Percentiles rank a stretch among this genome's conserved stretches.
Conservation (phyloP, 2,113 vertebrate species). For the Triplophysa tibetana region DNA sequence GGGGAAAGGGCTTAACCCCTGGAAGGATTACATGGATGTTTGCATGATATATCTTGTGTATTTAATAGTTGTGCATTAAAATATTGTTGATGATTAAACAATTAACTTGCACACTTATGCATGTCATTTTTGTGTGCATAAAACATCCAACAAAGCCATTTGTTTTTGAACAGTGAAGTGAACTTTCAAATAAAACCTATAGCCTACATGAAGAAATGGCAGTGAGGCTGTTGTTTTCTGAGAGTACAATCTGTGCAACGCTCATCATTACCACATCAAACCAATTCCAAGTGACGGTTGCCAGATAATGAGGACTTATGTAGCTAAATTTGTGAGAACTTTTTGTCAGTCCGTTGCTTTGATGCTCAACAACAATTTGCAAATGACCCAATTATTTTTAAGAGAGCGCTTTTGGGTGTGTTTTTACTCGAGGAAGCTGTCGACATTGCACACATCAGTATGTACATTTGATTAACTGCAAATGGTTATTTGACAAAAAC, state of each 20-base stretch:
- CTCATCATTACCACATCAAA: constrained; percentile 39
- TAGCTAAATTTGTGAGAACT: constrained; percentile 62
- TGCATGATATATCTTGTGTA: constrained; percentile 32
- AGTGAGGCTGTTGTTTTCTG: neutral
- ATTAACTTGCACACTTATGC: too few species aligned
- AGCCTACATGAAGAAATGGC: constrained; percentile 6
- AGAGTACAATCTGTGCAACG: constrained; percentile 58
- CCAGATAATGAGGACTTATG: constrained; percentile 66
- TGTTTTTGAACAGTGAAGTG: too few species aligned
- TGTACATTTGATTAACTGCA: constrained; percentile 13
- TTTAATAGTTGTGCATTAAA: too few species aligned
- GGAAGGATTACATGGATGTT: constrained; percentile 46
- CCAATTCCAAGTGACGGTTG: constrained; percentile 54
- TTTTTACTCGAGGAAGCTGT: neutral
- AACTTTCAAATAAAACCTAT: constrained; percentile 6
- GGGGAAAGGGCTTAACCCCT: constrained; percentile 55
- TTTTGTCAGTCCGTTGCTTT: constrained; percentile 67
- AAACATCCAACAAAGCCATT: too few species aligned
- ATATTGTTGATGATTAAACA: too few species aligned
- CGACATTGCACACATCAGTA: neutral
- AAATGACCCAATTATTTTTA: constrained; percentile 10
- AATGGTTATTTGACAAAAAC: neutral
- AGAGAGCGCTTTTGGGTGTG: neutral
- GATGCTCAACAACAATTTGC: constrained; percentile 54
- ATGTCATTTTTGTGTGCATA: constrained; percentile 13